Evolutionary conservation across 2,888 invertebrate genomes (phyloP).

Genomic region (Zaprionus obscuricornis): DNA sequence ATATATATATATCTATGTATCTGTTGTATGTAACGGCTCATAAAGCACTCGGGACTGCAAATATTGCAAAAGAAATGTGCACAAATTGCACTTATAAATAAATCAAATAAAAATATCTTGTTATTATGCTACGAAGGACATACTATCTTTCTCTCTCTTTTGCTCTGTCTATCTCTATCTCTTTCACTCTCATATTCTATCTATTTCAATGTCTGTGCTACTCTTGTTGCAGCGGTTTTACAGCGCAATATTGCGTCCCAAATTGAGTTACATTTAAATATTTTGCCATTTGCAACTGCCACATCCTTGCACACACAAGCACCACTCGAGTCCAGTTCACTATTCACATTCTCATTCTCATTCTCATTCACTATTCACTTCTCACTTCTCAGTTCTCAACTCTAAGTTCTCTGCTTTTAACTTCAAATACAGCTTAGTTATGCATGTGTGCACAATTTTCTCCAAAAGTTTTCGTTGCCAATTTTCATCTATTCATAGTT

Average conservation of each 20-base stretch:
- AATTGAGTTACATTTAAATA: slow-evolving; percentile 76
- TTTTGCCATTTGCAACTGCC: slow-evolving; percentile 57
- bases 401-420: neutral
- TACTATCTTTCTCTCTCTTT: slow-evolving; percentile 17
- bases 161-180: neutral
- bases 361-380: too few species aligned
- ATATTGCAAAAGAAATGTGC: slow-evolving; percentile 68
- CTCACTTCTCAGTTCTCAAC: neutral
- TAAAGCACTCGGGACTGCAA: slow-evolving; percentile 42
- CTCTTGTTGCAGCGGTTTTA: slow-evolving; percentile 43
- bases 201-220: neutral
- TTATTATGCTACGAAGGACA: slow-evolving; percentile 51
- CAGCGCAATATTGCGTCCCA: slow-evolving; percentile 57
- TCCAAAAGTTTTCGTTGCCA: slow-evolving; percentile 34
- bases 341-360: too few species aligned
- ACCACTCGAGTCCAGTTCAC: neutral
- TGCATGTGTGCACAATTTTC: slow-evolving; percentile 33
- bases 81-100: slow-evolving; percentile 79
- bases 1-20: slow-evolving; percentile 1
- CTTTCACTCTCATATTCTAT: neutral
- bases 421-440: slow-evolving; percentile 22
- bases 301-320: slow-evolving; percentile 10
- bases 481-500: slow-evolving; percentile 29
- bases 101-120: slow-evolving; percentile 75
- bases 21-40: too few species aligned